Base-by-base conservation (phyloP, 2,888 invertebrate species). In the Meteorus colon region DNA sequence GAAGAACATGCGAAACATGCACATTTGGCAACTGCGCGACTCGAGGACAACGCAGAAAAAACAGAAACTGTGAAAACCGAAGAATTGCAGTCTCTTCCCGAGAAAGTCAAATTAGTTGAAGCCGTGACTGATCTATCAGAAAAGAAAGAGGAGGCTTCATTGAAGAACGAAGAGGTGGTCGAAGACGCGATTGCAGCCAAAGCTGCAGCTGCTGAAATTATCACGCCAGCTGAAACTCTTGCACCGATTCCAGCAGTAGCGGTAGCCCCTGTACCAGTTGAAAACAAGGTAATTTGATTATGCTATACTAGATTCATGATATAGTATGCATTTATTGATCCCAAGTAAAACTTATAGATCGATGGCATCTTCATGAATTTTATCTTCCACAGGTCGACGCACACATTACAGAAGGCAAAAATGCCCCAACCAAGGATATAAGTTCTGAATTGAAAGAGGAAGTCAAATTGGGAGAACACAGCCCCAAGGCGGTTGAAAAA, bases 391-490 rank as follows among this genome's bases (percentile, higher is more conserved):
- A 74, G 16, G 67, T 79, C 16, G 82, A 81, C 45, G 45, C 70
- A 12, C n/a, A 68, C 6, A 66, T 75, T 34, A 6, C 78, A 73
- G 75, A 74, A 60, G 74, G 77, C 72, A 63, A 80, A 74, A 59
- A 74, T 77, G 14, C 60, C 8, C 41, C 27, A 66, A 62, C 6
- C 60, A 41, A 60, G 14, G 80, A 82, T 31, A 48, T 45, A 4
- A 16, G 27, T n/a, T 62, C 60, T 5, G 80, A 77, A 6, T 81
- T 82, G 74, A 82, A 78, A n/a, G 84, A 84, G n/a, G 83, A 82
- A 29, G 84, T 82, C 73, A 81, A 77, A 48, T 72, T 81, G 69
- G 81, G 82, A 73, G 84, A 74, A 29, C 84, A 82, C 1, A 80
- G 81, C 1, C 76, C 81, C 16, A 83, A 83, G n/a, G 63, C 83